Evolutionary conservation across 2,797 vertebrate genomes (phyloP), one percentile per base, ranked within the genome.

Genomic region (Falco novaeseelandiae): DNA sequence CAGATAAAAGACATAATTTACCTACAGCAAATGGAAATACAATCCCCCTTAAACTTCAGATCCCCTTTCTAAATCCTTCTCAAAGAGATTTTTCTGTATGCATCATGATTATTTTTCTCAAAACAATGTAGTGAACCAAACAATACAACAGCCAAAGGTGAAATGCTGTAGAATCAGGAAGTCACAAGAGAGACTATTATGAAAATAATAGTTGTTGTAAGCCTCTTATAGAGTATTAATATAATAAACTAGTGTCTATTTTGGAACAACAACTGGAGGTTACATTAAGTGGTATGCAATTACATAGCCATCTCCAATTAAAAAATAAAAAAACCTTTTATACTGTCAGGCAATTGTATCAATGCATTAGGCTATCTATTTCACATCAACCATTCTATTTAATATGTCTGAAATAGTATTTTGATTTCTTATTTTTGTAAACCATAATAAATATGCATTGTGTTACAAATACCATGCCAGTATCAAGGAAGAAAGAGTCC

Each of bases 191-290:
- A 89, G 21, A 69, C 71, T 73, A 61, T 52, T 93, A 89, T 76
- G 90, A 94, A 92, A 95, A 77, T 54, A 66, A 86, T 52, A 88
- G 48, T 52, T 84, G 36, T 27, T 84, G 44, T 96, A 97, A 96
- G 71, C 78, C 36, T 95, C 88, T 95, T 85, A 77, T 18, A 34
- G 55, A 74, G 36, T 63, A 85, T 82, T 92, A 94, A 89, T 89
- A 72, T 48, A 89, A 83, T 61, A 84, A 90, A 94, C 66, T 70
- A 67, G 59, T 80, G 48, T 57, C 55, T 87, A 66, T 77, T 97
- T 87, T 82, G 57, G 66, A 96, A 95, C n/a, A 59, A 89, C 48
- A 73, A 96, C 44, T 87, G 80, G 87, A 94, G 77, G 79, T 84
- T 87, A 84, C 32, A 52, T 80, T 69, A 90, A 76, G 59, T 74